Evolutionary conservation across 2,888 invertebrate species (phyloP), one percentile per base, ranked within the genome.

Genomic region (Latheticus oryzae): DNA sequence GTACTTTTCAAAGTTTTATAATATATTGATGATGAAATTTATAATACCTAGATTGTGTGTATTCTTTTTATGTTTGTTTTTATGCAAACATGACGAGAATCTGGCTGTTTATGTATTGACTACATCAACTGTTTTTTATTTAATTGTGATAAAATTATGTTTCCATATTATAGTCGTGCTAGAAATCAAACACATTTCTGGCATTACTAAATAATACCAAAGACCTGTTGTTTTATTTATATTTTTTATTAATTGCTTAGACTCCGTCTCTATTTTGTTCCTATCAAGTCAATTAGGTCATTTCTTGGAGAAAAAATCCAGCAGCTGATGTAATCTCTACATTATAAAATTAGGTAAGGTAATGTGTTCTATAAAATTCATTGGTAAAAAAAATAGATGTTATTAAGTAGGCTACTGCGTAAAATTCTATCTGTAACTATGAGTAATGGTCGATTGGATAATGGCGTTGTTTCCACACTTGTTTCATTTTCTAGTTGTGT

Each of bases 321-420:
- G 50, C 54, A 60, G 51, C 45, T 60, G 59, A 51, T 60, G 47
- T 55, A 55, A 19, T 55, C 58, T 30, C 11, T 58, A 58, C 57
- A 60, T 32, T 28, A 32, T 54, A 55, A 54, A 54, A 42, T 45
- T 45, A 60, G 55, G 65, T 76, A 76, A 75, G 74, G 71, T 73
- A 73, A 73, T 74, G 75, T 76, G 75, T 76, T 76, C 73, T 74
- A 71, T 69, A 72, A 67, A 73, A 73, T 74, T 74, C 73, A 75
- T 74, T 74, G 73, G 74, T 75, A 73, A 73, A 58, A 43, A n/a
- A 70, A 69, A 67, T 76, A 76, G 75, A 72, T 76, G 76, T 77
- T 74, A 60, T 66, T 72, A 74, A 70, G 74, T 73, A 74, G 73
- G 74, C 71, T 70, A 68, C 69, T 66, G 70, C 66, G 62, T 63